Conservation (phyloP, 2,888 invertebrate species). For the Tupiocoris notatus region DNA sequence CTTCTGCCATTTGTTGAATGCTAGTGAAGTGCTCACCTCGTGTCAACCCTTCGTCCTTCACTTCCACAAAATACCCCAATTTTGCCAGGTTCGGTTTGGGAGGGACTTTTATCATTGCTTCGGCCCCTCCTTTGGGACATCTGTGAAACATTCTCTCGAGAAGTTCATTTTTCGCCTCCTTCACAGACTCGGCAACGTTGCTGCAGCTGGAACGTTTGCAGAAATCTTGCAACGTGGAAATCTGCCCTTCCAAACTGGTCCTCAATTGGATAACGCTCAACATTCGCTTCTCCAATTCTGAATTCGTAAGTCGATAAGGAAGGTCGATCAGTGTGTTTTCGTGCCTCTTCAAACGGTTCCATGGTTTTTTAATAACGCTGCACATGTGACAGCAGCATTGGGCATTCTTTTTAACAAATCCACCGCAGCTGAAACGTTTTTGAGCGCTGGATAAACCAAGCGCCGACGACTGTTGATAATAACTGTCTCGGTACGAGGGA, state of each 20-base stretch:
- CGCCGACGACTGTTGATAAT: neutral
- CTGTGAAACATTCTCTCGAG: neutral
- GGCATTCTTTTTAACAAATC: neutral
- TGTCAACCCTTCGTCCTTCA: constrained; percentile 12
- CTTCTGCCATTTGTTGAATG: constrained; percentile 5
- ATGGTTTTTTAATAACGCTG: constrained; percentile 1
- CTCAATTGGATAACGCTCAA: neutral
- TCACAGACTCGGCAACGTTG: neutral
- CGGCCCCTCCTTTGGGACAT: constrained; percentile 1
- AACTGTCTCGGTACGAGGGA: neutral
- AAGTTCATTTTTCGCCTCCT: neutral
- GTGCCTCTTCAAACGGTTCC: neutral
- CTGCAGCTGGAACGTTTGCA: constrained; percentile 1
- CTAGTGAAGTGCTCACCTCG: neutral
- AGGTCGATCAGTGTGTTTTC: constrained; percentile 12
- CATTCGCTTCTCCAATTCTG: neutral
- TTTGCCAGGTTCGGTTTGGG: neutral
- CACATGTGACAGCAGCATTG: constrained; percentile 10
- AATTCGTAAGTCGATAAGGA: constrained; percentile 10
- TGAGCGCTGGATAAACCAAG: too few relatives aligned
- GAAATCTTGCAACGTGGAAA: constrained; percentile 1
- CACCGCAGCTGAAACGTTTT: constrained; percentile 11
- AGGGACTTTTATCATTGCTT: neutral
- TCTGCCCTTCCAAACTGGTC: neutral
- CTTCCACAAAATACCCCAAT: constrained; percentile 18